phyloP scores from a whole-genome alignment of 53 echinoderm and acorn worm species.

The Henricia sp. region DNA sequence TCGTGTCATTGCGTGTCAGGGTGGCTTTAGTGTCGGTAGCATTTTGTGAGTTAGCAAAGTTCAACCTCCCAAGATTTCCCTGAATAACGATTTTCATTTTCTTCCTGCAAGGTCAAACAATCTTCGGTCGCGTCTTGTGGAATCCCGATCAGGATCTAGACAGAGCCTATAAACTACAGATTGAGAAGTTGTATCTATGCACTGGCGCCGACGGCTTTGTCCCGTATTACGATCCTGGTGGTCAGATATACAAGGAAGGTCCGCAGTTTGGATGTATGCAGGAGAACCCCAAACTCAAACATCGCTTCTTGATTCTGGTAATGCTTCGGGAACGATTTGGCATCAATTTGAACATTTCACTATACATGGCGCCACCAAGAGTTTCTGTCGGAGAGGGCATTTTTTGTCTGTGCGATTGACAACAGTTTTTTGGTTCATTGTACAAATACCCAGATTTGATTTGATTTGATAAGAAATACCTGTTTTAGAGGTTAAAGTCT shows the following conservation, averaged over 20 bases:
- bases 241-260: slow-evolving; percentile 85
- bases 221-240: slow-evolving; percentile 94
- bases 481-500: too few species aligned
- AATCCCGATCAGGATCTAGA: slow-evolving; percentile 97
- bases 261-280: slow-evolving; percentile 99
- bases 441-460: too few species aligned
- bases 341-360: too few species aligned
- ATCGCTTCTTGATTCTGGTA: slow-evolving; percentile 93
- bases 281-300: slow-evolving; percentile 75
- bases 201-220: slow-evolving; percentile 90
- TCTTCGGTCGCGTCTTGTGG: slow-evolving; percentile 95
- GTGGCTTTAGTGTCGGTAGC: too few species aligned
- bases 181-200: slow-evolving; percentile 92
- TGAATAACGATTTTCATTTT: not conserved
- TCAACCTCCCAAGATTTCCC: not conserved
- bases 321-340: not conserved
- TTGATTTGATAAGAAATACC: too few species aligned
- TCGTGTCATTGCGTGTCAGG: too few species aligned
- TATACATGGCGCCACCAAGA: too few species aligned
- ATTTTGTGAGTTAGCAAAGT: too few species aligned
- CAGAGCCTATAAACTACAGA: slow-evolving; percentile 92
- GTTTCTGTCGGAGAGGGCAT: too few species aligned
- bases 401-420: too few species aligned
- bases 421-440: too few species aligned
- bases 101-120: slow-evolving; percentile 85